Base-by-base conservation (phyloP, 1,140 invertebrate species). In the Cherax quadricarinatus region DNA sequence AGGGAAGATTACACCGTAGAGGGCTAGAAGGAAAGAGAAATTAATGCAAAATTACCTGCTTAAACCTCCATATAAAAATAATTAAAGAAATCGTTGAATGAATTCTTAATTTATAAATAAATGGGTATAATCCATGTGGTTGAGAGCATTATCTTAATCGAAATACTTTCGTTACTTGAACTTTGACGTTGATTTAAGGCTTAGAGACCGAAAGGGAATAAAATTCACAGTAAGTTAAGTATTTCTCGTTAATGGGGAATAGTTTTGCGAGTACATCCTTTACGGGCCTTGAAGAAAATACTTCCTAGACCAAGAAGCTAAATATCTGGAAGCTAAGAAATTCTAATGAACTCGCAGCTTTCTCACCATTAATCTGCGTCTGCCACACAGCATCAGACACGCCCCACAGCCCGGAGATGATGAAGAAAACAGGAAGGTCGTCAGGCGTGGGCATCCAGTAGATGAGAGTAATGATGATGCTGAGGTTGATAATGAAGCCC, bases 1-100 rank as follows among this genome's bases (percentile, higher is more conserved):
- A 1, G 89, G 92, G 84, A 93, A 93, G 92, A 94, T 91, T 16
- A 92, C 92, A 60, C 90, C 86, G 62, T 93, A 93, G 9, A 93
- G 53, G 41, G 88, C 98, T 86, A 70, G n/a, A n/a, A 53, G 48
- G 6, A 51, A 89, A n/a, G 66, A 14, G 30, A 41, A 41, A 41
- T 41, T 41, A 41, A 41, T 41, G 30, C 30, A 0, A 41, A 41
- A 41, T 41, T 41, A 41, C 30, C 30, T 41, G 2, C 30, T 41
- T 41, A 41, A 57, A 57, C 53, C 14, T 57, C 14, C 14, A 14
- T 10, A 9, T 57, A 10, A 5, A 57, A 9, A 57, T 9, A 57
- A 57, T 57, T 57, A 57, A 9, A 57, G 53, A 57, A 57, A 57
- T 14, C 53, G 1, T 10, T 57, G 14, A 57, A 9, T 14, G 53